Conservation (phyloP, 2,113 vertebrate genomes). For the Pelecanoides urinatrix region DNA sequence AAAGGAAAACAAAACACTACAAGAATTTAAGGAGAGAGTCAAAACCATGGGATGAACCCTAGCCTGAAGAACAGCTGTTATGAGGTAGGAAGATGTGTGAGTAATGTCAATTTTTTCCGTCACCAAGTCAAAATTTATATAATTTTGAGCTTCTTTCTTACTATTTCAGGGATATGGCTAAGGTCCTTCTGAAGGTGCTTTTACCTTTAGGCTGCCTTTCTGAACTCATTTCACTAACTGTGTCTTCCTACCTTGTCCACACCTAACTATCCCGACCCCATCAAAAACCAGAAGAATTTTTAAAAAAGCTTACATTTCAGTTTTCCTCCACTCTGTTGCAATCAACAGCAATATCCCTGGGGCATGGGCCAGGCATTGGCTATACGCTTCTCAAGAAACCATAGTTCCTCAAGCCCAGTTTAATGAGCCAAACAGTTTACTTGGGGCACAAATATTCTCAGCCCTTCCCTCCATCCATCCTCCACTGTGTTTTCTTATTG, state of each 20-base stretch:
- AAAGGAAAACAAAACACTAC: not conserved
- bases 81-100: not conserved
- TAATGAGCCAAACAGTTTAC: not conserved
- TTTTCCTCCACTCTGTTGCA: not conserved
- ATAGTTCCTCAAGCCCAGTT: not conserved
- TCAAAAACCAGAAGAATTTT: not conserved
- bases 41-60: not conserved
- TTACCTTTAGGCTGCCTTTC: not conserved
- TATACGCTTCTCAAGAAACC: not conserved
- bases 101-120: not conserved
- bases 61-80: not conserved
- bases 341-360: not conserved
- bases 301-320: not conserved
- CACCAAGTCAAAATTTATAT: not conserved
- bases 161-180: not conserved
- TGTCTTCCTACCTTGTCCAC: not conserved
- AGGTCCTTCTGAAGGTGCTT: not conserved
- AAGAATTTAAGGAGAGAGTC: not conserved
- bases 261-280: not conserved
- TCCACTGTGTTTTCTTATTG: not conserved
- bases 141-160: not conserved
- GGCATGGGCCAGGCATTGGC: not conserved
- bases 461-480: not conserved
- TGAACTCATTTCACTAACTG: not conserved
- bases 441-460: not conserved